Evolutionary conservation across 2,888 invertebrate species (phyloP).

Genomic region (Amaurobius ferox): DNA sequence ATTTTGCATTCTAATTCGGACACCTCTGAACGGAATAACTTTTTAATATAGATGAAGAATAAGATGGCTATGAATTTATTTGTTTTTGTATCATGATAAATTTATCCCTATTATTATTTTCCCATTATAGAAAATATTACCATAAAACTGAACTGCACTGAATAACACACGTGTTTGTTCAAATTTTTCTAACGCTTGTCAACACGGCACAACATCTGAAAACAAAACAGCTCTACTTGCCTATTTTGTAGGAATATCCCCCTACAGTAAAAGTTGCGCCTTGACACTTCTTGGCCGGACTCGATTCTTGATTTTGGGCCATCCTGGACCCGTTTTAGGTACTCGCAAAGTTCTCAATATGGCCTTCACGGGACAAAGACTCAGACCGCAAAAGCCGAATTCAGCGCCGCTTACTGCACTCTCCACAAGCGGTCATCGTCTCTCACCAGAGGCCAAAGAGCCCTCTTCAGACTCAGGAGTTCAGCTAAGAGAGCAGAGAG

Average conservation of each 20-base stretch:
- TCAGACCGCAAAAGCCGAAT: not conserved
- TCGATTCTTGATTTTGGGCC: slow-evolving; percentile 54
- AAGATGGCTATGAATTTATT: too few species aligned
- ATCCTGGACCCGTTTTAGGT: slow-evolving; percentile 18
- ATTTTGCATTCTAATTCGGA: too few species aligned
- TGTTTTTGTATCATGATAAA: too few species aligned
- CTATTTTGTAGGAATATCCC: slow-evolving; percentile 69
- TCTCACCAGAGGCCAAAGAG: not conserved
- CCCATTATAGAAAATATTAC: too few species aligned
- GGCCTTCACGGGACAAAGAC: slow-evolving; percentile 25
- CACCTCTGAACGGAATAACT: too few species aligned
- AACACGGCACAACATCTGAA: not conserved
- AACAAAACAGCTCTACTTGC: slow-evolving; percentile 20
- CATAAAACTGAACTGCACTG: too few species aligned
- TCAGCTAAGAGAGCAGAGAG: not conserved
- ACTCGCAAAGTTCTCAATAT: slow-evolving; percentile 51
- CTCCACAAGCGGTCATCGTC: slow-evolving; percentile 28
- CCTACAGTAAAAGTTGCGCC: slow-evolving; percentile 68
- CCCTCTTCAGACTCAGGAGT: not conserved
- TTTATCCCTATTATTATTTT: too few species aligned
- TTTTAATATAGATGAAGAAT: too few species aligned
- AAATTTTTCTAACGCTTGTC: too few species aligned
- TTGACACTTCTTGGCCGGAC: slow-evolving; percentile 66
- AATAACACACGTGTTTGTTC: too few species aligned
- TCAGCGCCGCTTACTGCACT: slow-evolving; percentile 36